These are phyloP conservation scores for Helostoma temminkii DNA, from an alignment of 2,797 vertebrate species.

Conservation along the genomic window DNA sequence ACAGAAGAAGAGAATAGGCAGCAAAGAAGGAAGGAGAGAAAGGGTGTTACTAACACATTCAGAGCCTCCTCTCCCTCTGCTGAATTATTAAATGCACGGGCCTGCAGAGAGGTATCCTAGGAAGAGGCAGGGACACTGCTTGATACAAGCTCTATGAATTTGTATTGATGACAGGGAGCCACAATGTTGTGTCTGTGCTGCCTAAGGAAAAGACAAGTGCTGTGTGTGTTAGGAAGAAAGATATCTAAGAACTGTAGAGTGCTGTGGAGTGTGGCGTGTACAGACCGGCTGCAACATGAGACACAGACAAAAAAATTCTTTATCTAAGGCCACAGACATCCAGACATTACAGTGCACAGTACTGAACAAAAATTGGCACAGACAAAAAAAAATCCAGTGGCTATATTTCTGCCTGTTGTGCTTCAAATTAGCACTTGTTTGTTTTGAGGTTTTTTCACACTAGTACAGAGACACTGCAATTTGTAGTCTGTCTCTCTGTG, in stretches of 20 bases:
- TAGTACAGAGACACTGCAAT: too few relatives aligned
- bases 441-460: too few relatives aligned
- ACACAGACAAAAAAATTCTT: conserved; percentile 32
- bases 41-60: not conserved
- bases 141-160: conserved; percentile 24
- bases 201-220: conserved; percentile 36
- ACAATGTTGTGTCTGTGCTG: conserved; percentile 46
- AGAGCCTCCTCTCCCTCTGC: not conserved
- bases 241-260: conserved; percentile 49
- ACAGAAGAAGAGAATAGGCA: conserved; percentile 6
- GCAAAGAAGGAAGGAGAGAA: conserved; percentile 1
- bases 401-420: not conserved
- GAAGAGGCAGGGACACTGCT: not conserved
- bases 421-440: not conserved
- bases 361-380: not conserved
- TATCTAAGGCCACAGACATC: conserved; percentile 44
- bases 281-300: conserved; percentile 58
- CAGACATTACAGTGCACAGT: conserved; percentile 18
- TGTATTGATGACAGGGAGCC: conserved; percentile 35
- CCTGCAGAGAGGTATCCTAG: conserved; percentile 15
- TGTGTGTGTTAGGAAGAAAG: conserved; percentile 14
- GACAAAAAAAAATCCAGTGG: not conserved
- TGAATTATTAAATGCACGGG: not conserved
- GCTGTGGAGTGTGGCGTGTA: conserved; percentile 33
- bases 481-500: too few relatives aligned